phyloP scores from a whole-genome alignment of 2,113 vertebrate species.

The Hippocampus zosterae region DNA sequence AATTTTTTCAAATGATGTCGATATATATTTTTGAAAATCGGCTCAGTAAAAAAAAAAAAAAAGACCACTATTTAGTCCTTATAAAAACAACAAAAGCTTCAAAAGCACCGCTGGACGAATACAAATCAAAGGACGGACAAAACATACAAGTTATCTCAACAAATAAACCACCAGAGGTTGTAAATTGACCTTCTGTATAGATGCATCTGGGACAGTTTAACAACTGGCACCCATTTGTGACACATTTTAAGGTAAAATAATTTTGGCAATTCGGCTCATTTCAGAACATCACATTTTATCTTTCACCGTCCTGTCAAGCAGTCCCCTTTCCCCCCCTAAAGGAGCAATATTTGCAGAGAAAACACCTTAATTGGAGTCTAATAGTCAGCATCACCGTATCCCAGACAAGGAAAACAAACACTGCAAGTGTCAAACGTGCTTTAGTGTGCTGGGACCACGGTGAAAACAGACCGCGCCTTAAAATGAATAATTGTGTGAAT shows the following conservation, averaged over 20 bases:
- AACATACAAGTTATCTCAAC: neutral
- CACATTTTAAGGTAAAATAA: neutral
- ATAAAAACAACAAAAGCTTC: neutral
- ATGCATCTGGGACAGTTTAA: neutral
- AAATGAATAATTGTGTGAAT: neutral
- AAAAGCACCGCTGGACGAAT: neutral
- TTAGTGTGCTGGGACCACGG: neutral
- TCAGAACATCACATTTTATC: neutral
- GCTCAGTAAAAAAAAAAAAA: no score
- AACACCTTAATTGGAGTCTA: conserved; percentile 25
- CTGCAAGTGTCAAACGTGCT: conserved; percentile 3
- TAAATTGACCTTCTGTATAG: neutral
- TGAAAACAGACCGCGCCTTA: neutral
- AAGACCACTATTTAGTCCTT: neutral
- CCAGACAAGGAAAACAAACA: conserved; percentile 43
- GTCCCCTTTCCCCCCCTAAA: conserved; percentile 5
- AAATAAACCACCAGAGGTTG: neutral
- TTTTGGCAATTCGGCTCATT: neutral
- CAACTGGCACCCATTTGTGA: neutral
- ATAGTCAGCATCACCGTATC: conserved; percentile 26
- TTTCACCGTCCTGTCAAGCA: neutral
- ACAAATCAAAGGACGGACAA: neutral
- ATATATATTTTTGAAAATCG: neutral
- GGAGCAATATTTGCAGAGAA: conserved; percentile 47
- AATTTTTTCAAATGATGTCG: neutral